Conservation (phyloP, 2,888 invertebrate genomes). For the Fragum fragum region DNA sequence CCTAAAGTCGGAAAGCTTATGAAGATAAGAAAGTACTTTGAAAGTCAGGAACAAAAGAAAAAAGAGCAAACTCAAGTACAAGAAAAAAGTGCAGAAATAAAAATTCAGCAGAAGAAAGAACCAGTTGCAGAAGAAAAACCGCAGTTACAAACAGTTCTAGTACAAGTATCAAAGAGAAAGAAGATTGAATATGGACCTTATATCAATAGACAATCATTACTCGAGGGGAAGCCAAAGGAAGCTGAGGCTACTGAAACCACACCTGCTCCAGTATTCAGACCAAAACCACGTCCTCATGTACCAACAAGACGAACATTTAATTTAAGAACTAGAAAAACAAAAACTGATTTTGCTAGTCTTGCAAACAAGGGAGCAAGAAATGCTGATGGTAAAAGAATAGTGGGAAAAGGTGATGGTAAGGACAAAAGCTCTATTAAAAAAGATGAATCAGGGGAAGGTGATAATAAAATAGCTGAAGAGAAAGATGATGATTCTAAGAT, state of each 20-base stretch:
- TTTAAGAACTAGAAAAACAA: slow-evolving; percentile 54
- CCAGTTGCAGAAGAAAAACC: slow-evolving; percentile 53
- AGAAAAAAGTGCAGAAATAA: slow-evolving; percentile 45
- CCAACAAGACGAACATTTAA: slow-evolving; percentile 58
- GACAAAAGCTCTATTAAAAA: slow-evolving; percentile 24
- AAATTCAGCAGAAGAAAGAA: slow-evolving; percentile 45
- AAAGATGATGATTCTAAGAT: slow-evolving; percentile 32
- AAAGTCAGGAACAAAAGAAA: slow-evolving; percentile 60
- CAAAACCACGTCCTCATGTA: slow-evolving; percentile 57
- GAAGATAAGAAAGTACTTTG: slow-evolving; percentile 67
- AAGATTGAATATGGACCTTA: slow-evolving; percentile 66
- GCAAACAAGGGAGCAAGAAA: slow-evolving; percentile 50
- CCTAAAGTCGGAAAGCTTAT: slow-evolving; percentile 65
- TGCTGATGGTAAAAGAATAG: slow-evolving; percentile 50
- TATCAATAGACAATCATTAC: slow-evolving; percentile 56
- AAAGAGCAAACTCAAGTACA: slow-evolving; percentile 51
- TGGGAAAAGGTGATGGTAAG: slow-evolving; percentile 31
- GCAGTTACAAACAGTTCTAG: slow-evolving; percentile 53
- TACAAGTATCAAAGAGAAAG: slow-evolving; percentile 63
- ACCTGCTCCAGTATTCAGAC: slow-evolving; percentile 49
- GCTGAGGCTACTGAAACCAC: slow-evolving; percentile 29
- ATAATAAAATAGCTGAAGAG: slow-evolving; percentile 24
- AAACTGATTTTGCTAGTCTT: slow-evolving; percentile 62
- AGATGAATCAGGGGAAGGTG: slow-evolving; percentile 14
- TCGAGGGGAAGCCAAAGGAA: slow-evolving; percentile 60